Percentiles rank a stretch among this genome's conserved stretches.
phyloP scores from a whole-genome alignment of 2,113 vertebrate genomes.

The Pelodiscus sinensis region DNA sequence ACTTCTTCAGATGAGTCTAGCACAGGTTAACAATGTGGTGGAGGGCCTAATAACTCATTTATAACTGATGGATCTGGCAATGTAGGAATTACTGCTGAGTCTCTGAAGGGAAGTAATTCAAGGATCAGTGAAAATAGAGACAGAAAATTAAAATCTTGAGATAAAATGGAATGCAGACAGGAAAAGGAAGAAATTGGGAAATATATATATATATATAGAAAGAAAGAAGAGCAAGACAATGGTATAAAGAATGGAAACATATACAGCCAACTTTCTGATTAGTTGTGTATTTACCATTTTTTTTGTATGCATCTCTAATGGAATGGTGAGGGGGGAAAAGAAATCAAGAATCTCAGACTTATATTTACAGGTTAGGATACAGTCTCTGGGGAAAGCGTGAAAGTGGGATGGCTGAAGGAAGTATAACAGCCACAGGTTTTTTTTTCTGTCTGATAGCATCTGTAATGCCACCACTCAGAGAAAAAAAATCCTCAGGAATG shows the following conservation, averaged over 20 bases:
- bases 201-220: neutral
- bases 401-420: no score
- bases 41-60: neutral
- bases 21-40: neutral
- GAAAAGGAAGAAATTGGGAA: neutral
- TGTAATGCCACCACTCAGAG: neutral
- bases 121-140: neutral
- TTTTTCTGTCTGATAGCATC: neutral
- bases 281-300: neutral
- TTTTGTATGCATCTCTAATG: neutral
- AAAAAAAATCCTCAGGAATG: neutral
- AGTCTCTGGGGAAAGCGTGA: neutral
- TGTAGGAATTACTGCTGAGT: rapidly evolving
- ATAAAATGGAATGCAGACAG: neutral
- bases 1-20: neutral
- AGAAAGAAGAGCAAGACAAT: neutral
- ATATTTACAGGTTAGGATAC: neutral
- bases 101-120: neutral
- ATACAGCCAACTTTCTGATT: neutral
- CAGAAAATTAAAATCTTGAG: neutral
- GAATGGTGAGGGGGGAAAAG: neutral
- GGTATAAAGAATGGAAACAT: neutral
- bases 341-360: neutral
- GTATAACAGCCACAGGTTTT: neutral
- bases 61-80: neutral